phyloP scores from a whole-genome alignment of 2,888 invertebrate species.

The Crossocerus cetratus region DNA sequence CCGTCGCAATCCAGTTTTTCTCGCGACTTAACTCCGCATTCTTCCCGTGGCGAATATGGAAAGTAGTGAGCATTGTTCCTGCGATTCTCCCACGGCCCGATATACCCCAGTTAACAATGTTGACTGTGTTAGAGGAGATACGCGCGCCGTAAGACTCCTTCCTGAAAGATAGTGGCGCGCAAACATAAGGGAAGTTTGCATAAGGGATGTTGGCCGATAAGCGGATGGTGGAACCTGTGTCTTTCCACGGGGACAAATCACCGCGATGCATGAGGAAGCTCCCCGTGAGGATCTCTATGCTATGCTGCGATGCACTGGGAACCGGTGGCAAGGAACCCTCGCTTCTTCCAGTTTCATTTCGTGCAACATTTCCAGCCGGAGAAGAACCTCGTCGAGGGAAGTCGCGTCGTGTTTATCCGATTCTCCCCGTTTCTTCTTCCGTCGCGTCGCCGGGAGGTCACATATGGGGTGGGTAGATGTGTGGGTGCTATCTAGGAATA shows the following conservation, averaged over 20 bases:
- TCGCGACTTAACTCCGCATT: not conserved
- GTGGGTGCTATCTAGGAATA: not conserved
- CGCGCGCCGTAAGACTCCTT: too few species aligned
- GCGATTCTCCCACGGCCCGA: not conserved
- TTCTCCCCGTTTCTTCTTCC: slow-evolving; percentile 18
- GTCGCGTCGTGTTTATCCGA: slow-evolving; percentile 30
- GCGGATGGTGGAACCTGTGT: not conserved
- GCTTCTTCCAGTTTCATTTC: slow-evolving; percentile 22
- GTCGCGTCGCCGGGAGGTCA: slow-evolving; percentile 1
- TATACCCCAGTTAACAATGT: not conserved
- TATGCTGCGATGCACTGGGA: not conserved
- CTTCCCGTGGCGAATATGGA: not conserved
- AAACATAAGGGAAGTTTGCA: not conserved
- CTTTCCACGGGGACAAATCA: not conserved
- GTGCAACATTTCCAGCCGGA: slow-evolving; percentile 39
- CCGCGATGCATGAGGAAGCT: not conserved
- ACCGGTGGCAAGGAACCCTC: slow-evolving; percentile 21
- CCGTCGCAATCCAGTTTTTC: not conserved
- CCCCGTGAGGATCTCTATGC: not conserved
- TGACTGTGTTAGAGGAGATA: too few species aligned
- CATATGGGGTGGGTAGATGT: not conserved
- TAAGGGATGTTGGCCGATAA: not conserved
- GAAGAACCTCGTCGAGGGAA: slow-evolving; percentile 24
- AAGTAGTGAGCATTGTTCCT: too few species aligned
- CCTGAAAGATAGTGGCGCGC: too few species aligned